Conservation (phyloP, 1,140 invertebrate species). For the Thaumetopoea pityocampa region DNA sequence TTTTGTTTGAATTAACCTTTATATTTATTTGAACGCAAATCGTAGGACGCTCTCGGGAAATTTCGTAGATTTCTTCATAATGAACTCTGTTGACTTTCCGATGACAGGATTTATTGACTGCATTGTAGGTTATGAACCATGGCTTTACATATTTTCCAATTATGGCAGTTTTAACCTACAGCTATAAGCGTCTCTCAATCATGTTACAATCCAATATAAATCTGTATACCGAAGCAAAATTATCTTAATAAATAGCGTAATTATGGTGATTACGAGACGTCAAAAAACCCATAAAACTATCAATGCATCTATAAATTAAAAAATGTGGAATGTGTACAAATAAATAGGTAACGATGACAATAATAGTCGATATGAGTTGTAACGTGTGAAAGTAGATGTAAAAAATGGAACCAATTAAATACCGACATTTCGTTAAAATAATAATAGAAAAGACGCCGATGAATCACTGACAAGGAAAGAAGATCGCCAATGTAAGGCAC, state of each 20-base stretch:
- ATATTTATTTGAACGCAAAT: constrained; percentile 28
- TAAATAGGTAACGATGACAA: constrained; percentile 43
- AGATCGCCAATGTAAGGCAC: constrained; percentile 46
- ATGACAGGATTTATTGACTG: constrained; percentile 7
- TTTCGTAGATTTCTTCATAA: constrained; percentile 12
- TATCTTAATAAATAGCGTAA: constrained; percentile 41
- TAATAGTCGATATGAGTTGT: constrained; percentile 29
- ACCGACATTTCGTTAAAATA: constrained; percentile 35
- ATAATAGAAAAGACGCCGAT: constrained; percentile 47
- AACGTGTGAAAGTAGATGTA: constrained; percentile 50
- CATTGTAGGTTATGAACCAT: constrained; percentile 9
- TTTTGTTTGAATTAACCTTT: constrained; percentile 62
- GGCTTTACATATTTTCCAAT: constrained; percentile 16
- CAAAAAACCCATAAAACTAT: constrained; percentile 46
- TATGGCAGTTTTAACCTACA: constrained; percentile 16
- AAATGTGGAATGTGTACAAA: constrained; percentile 49
- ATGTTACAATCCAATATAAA: constrained; percentile 16
- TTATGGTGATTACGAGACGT: constrained; percentile 44
- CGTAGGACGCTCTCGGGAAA: background rate
- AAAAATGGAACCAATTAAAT: constrained; percentile 47
- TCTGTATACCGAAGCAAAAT: constrained; percentile 26
- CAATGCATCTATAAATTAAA: constrained; percentile 53
- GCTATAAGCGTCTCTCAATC: constrained; percentile 11
- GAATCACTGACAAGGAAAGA: constrained; percentile 53
- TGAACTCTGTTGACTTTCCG: constrained; percentile 8